Evolutionary conservation across 1,140 invertebrate species (phyloP).

Genomic region (Cydia pomonella): DNA sequence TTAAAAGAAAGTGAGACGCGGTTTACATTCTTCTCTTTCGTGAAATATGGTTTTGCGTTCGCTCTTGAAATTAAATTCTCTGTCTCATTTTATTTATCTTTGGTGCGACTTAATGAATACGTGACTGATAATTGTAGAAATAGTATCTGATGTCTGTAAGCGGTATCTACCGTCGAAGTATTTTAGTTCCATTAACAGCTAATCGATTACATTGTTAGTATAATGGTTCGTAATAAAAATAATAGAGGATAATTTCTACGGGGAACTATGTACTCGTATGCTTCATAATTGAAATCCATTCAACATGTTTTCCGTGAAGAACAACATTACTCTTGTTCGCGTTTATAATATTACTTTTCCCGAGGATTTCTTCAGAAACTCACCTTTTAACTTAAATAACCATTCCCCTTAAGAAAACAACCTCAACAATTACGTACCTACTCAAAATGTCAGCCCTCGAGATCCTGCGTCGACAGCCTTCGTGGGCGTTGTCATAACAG

Average conservation of each 20-base stretch:
- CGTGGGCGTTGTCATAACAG: constrained; percentile 20
- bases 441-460: constrained; percentile 18
- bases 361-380: background rate
- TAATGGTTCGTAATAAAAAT: too few relatives aligned
- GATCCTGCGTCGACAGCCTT: constrained; percentile 11
- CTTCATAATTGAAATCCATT: too few relatives aligned
- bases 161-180: background rate
- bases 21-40: constrained; percentile 26
- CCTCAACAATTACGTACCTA: constrained; percentile 4
- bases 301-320: background rate
- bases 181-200: background rate
- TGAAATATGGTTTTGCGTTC: constrained; percentile 12
- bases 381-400: constrained; percentile 1
- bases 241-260: too few relatives aligned
- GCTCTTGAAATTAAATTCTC: constrained; percentile 24
- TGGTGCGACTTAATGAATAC: constrained; percentile 7
- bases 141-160: background rate
- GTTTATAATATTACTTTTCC: background rate
- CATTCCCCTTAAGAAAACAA: background rate
- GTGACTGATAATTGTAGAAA: constrained; percentile 23
- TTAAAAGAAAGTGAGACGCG: constrained; percentile 28
- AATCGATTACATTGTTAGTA: background rate
- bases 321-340: background rate
- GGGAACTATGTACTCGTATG: too few relatives aligned
- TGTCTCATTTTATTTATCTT: constrained; percentile 16